A percentile compares a stretch with the other conserved stretches of the same genome.
Evolutionary conservation across 2,797 vertebrate species (phyloP).

Genomic region (Otus scops): DNA sequence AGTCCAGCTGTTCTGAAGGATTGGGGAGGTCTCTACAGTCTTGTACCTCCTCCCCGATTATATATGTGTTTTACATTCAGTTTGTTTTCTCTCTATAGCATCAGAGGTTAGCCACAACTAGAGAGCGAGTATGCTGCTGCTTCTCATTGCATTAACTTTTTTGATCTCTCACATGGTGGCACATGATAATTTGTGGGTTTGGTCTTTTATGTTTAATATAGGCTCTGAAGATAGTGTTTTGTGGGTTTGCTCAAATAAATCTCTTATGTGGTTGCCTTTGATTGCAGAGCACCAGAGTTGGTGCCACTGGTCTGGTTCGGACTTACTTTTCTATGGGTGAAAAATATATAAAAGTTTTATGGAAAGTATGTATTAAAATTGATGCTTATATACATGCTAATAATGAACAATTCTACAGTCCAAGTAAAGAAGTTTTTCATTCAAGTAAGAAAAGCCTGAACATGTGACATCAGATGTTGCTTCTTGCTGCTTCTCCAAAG

Average conservation of each 20-base stretch:
- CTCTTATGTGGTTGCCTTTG: not conserved
- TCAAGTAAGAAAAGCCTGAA: not conserved
- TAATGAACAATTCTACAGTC: not conserved
- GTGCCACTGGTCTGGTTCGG: not conserved
- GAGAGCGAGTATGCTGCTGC: not conserved
- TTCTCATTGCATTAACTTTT: not conserved
- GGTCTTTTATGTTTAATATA: not conserved
- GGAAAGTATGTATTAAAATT: not conserved
- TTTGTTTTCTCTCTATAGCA: not conserved
- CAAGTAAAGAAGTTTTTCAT: not conserved
- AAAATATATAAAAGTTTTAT: not conserved
- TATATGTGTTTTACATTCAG: fast-evolving
- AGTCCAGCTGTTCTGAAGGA: not conserved
- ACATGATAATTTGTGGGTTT: not conserved
- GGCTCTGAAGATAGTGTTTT: not conserved
- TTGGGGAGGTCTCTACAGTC: not conserved
- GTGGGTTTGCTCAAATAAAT: not conserved
- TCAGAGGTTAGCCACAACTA: not conserved
- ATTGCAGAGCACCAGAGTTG: not conserved
- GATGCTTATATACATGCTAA: not conserved
- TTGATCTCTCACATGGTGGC: not conserved
- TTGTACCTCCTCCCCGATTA: not conserved
- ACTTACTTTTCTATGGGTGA: not conserved
- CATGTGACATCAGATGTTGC: not conserved
- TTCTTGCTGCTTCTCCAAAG: not conserved